Evolutionary conservation across 1,140 invertebrate genomes (phyloP).

Genomic region (Riptortus pedestris): DNA sequence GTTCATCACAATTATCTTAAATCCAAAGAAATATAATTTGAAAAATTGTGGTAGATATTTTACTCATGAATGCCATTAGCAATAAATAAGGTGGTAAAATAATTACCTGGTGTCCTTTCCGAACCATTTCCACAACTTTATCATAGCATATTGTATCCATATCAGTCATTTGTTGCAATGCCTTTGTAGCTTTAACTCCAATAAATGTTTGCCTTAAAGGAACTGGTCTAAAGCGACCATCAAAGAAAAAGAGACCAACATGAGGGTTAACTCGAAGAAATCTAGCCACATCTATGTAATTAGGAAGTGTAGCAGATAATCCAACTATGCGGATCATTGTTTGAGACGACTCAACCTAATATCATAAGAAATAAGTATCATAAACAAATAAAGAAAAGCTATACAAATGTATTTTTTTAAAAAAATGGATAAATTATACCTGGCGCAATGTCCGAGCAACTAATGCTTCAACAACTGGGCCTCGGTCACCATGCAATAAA

Average conservation of each 20-base stretch:
- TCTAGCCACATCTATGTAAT: constrained; percentile 91
- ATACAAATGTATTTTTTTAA: not conserved
- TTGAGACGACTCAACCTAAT: constrained; percentile 81
- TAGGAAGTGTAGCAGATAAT: constrained; percentile 93
- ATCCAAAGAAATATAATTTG: too few species aligned
- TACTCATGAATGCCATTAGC: constrained; percentile 99
- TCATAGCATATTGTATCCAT: constrained; percentile 94
- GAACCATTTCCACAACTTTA: constrained; percentile 77
- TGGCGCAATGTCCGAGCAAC: constrained; percentile 90
- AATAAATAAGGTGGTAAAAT: constrained; percentile 32
- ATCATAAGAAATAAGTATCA: not conserved
- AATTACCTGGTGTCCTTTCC: constrained; percentile 73
- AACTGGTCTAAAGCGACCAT: constrained; percentile 90
- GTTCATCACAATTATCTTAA: too few species aligned
- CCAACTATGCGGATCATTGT: constrained; percentile 97
- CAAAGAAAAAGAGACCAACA: constrained; percentile 93
- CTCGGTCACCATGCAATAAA: constrained; percentile 90
- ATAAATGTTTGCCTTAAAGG: constrained; percentile 87
- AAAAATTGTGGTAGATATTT: too few species aligned
- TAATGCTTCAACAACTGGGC: constrained; percentile 93
- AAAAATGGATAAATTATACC: constrained; percentile 36
- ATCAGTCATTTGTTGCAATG: constrained; percentile 63
- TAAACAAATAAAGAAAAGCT: not conserved
- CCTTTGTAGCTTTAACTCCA: constrained; percentile 72
- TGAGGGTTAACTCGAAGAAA: constrained; percentile 90